Percentiles rank a stretch among this genome's conserved stretches.
phyloP scores from a whole-genome alignment of 2,797 vertebrate genomes.

The Hippoglossus hippoglossus region DNA sequence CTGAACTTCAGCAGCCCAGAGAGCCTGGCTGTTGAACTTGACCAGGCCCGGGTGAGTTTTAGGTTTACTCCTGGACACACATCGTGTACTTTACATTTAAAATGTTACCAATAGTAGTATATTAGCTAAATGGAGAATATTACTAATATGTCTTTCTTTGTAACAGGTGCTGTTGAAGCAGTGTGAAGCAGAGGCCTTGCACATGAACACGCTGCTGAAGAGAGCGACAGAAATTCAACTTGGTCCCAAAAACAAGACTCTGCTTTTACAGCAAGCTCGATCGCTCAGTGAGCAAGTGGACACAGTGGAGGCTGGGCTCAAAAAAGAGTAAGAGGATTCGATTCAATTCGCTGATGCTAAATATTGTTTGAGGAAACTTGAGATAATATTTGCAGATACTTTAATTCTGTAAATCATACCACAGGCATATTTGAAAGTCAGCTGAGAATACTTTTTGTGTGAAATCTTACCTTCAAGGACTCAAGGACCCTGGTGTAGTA shows the following conservation, averaged over 20 bases:
- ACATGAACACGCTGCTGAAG: constrained; percentile 90
- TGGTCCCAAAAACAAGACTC: constrained; percentile 88
- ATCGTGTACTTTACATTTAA: background rate
- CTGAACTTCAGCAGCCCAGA: constrained; percentile 96
- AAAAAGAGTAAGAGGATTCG: constrained; percentile 89
- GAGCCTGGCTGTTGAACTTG: constrained; percentile 90
- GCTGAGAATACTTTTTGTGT: too few relatives aligned
- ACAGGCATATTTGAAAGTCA: background rate
- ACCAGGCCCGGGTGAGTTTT: constrained; percentile 89
- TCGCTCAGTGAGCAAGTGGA: constrained; percentile 90
- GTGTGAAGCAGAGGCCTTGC: constrained; percentile 87
- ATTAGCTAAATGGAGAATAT: background rate
- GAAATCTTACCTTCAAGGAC: background rate
- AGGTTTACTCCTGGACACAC: background rate
- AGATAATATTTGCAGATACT: background rate
- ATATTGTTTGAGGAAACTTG: background rate
- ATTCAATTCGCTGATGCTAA: background rate
- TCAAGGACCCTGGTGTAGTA: background rate
- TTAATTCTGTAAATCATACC: background rate
- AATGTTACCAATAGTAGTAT: background rate
- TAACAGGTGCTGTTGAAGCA: constrained; percentile 88
- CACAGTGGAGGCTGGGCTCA: constrained; percentile 88
- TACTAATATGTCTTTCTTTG: constrained; percentile 23
- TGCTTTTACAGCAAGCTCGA: constrained; percentile 88
- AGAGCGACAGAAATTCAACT: constrained; percentile 93